Evolutionary conservation across 2,888 invertebrate genomes (phyloP).

Genomic region (Drosophila yooni): DNA sequence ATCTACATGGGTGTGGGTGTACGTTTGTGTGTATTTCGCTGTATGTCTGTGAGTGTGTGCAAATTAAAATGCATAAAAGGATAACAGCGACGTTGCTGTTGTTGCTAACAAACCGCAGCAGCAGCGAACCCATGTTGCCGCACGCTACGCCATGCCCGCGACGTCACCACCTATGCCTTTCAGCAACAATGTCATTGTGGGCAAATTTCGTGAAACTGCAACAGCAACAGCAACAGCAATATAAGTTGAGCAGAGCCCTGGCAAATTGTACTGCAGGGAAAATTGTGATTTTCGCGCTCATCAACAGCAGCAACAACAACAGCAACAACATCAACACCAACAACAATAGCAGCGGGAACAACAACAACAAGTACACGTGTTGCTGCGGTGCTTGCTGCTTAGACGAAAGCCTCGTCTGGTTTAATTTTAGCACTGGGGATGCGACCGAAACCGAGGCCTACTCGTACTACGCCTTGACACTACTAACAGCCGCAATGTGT

Average conservation of each 20-base stretch:
- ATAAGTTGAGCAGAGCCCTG: slow-evolving; percentile 39
- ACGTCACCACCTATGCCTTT: slow-evolving; percentile 35
- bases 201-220: slow-evolving; percentile 70
- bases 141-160: slow-evolving; percentile 8
- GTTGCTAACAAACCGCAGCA: slow-evolving; percentile 64
- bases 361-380: slow-evolving; percentile 60
- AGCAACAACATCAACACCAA: slow-evolving; percentile 32
- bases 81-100: slow-evolving; percentile 65
- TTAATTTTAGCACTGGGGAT: slow-evolving; percentile 71
- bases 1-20: slow-evolving; percentile 14
- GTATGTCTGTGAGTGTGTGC: slow-evolving; percentile 47
- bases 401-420: slow-evolving; percentile 70
- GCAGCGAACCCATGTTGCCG: slow-evolving; percentile 37
- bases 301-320: slow-evolving; percentile 56
- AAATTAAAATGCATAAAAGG: slow-evolving; percentile 80
- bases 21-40: not conserved
- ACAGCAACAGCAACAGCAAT: slow-evolving; percentile 36
- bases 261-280: slow-evolving; percentile 79
- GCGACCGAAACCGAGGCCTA: slow-evolving; percentile 27
- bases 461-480: slow-evolving; percentile 63
- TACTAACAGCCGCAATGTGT: slow-evolving; percentile 41
- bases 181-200: slow-evolving; percentile 64
- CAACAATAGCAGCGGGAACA: slow-evolving; percentile 36
- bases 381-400: slow-evolving; percentile 56
- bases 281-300: slow-evolving; percentile 79